Percentiles rank a stretch among this genome's conserved stretches.
phyloP scores from a whole-genome alignment of 1,140 invertebrate species.

The Diuraphis noxia region DNA sequence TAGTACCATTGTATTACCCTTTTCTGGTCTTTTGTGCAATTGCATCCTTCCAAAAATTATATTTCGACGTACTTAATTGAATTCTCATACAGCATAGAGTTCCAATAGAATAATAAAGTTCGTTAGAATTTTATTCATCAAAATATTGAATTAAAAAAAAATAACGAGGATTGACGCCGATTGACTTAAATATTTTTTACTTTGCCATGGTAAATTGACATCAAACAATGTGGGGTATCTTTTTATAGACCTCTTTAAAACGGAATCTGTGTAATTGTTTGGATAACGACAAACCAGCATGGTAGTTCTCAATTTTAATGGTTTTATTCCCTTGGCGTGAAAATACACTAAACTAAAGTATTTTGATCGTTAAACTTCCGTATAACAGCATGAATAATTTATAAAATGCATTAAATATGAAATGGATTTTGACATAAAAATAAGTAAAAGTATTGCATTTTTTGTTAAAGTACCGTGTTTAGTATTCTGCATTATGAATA shows the following conservation, averaged over 20 bases:
- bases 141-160: not conserved
- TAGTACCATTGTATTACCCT: not conserved
- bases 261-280: slow-evolving; percentile 24
- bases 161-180: not conserved
- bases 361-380: not conserved
- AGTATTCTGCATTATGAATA: not conserved
- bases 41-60: not conserved
- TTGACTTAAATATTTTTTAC: not conserved
- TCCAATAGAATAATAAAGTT: not conserved
- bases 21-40: not conserved
- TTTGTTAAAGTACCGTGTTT: not conserved
- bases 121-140: not conserved
- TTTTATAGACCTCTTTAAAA: slow-evolving; percentile 14
- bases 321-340: not conserved
- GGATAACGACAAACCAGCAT: not conserved
- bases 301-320: not conserved
- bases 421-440: not conserved
- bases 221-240: not conserved
- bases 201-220: not conserved
- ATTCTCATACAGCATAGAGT: not conserved
- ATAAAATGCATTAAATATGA: slow-evolving; percentile 5
- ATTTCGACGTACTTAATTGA: not conserved
- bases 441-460: not conserved
- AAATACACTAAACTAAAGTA: not conserved
- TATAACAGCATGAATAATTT: slow-evolving; percentile 7